Conservation (phyloP, 2,113 vertebrate genomes). For the Mola mola region DNA sequence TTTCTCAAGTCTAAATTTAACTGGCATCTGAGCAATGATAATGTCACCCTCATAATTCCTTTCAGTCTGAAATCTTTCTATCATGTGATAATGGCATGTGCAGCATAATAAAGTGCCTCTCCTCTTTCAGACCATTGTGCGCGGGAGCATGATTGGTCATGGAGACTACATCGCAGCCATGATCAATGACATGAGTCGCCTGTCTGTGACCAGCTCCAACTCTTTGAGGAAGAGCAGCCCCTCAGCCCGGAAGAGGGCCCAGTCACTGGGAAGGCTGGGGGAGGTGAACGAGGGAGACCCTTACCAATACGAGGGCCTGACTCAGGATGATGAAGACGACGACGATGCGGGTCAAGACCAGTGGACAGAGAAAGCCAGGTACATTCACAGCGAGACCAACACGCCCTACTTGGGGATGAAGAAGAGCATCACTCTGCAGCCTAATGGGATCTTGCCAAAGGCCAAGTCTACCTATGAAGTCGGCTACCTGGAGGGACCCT, state of each 20-base stretch:
- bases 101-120: conserved; percentile 43
- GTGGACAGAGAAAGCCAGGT: conserved; percentile 86
- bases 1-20: conserved; percentile 70
- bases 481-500: conserved; percentile 62
- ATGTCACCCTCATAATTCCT: conserved; percentile 56
- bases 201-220: conserved; percentile 96
- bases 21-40: conserved; percentile 59
- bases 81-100: conserved; percentile 35
- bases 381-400: conserved; percentile 85
- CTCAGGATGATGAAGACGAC: conserved; percentile 78
- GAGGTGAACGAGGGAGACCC: conserved; percentile 89
- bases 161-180: conserved; percentile 94
- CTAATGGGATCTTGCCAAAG: conserved; percentile 89
- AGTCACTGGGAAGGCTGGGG: conserved; percentile 91
- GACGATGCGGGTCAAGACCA: conserved; percentile 80
- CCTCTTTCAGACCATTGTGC: conserved; percentile 89
- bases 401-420: conserved; percentile 88
- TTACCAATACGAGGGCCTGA: conserved; percentile 90
- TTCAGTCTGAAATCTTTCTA: conserved; percentile 41
- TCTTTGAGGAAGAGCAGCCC: conserved; percentile 92
- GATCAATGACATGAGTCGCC: conserved; percentile 93
- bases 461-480: conserved; percentile 90
- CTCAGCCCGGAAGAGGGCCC: conserved; percentile 89
- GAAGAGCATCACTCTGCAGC: conserved; percentile 81
- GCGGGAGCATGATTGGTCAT: conserved; percentile 90